A percentile compares a stretch with the other conserved stretches of the same genome.
Evolutionary conservation across 2,797 vertebrate species (phyloP).

Genomic region (Pitangus sulphuratus): DNA sequence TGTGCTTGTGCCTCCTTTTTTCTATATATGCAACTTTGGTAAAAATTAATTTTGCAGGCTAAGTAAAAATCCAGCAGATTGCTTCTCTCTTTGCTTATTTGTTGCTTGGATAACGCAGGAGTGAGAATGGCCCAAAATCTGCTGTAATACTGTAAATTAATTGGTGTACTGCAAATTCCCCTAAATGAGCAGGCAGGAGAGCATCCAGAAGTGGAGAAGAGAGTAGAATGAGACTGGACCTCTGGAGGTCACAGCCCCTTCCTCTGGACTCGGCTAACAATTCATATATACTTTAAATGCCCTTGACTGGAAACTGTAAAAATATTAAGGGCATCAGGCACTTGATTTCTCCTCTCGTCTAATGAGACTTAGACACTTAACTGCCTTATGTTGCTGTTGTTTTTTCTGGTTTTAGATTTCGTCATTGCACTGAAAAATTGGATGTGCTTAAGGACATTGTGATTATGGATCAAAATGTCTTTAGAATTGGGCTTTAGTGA

Average conservation of each 20-base stretch:
- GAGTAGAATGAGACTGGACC: background rate
- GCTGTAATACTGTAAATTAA: background rate
- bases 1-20: background rate
- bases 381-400: background rate
- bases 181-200: background rate
- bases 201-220: background rate
- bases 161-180: background rate
- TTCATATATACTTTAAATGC: background rate
- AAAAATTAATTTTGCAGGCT: background rate
- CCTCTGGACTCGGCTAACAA: background rate
- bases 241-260: background rate
- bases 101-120: background rate
- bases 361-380: background rate
- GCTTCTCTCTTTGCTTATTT: background rate
- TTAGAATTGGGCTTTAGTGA: conserved; percentile 44
- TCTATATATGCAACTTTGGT: background rate
- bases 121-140: background rate
- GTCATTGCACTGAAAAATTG: background rate
- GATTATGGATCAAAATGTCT: conserved; percentile 43
- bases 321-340: background rate
- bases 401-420: background rate
- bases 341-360: background rate
- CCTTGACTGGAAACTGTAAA: background rate
- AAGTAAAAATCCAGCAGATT: background rate
- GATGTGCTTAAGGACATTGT: conserved; percentile 2